Conservation (phyloP, 1,140 invertebrate species). For the Scaptomyza pallida region DNA sequence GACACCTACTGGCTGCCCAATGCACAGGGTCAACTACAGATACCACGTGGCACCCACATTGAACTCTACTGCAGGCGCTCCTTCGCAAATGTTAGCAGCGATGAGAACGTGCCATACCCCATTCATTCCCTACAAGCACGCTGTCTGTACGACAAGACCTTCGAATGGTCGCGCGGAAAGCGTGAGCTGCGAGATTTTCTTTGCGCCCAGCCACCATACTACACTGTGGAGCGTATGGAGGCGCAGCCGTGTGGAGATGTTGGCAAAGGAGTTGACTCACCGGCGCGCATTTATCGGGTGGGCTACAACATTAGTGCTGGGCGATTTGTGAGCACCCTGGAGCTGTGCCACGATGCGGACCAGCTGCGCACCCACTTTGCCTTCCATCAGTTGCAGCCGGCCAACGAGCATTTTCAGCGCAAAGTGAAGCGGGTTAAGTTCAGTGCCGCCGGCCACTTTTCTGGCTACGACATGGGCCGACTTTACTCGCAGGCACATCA, state of each 20-base stretch:
- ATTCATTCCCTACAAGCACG: slow-evolving; percentile 38
- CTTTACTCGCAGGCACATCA: slow-evolving; percentile 62
- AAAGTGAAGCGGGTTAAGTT: slow-evolving; percentile 66
- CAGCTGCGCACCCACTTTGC: slow-evolving; percentile 62
- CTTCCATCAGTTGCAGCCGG: slow-evolving; percentile 52
- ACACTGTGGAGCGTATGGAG: slow-evolving; percentile 50
- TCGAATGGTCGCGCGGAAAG: slow-evolving; percentile 49
- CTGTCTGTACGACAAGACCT: slow-evolving; percentile 60
- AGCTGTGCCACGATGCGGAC: slow-evolving; percentile 61
- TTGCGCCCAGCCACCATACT: slow-evolving; percentile 46
- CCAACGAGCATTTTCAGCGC: slow-evolving; percentile 60
- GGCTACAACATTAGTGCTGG: slow-evolving; percentile 56
- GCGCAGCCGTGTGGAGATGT: slow-evolving; percentile 34
- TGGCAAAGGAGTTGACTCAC: not conserved
- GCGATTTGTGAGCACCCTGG: slow-evolving; percentile 70
- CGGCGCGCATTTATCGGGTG: slow-evolving; percentile 61
- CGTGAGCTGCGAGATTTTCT: slow-evolving; percentile 58
- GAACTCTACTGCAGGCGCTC: slow-evolving; percentile 59
- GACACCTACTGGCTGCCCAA: slow-evolving; percentile 70
- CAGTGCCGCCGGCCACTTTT: slow-evolving; percentile 60
- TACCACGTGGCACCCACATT: slow-evolving; percentile 57
- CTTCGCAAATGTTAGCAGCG: slow-evolving; percentile 43
- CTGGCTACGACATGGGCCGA: slow-evolving; percentile 55
- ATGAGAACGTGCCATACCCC: not conserved
- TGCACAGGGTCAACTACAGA: slow-evolving; percentile 46